These are phyloP conservation scores for Gastrophysa polygoni DNA, from an alignment of 2,888 invertebrate species.

Conservation along the genomic window DNA sequence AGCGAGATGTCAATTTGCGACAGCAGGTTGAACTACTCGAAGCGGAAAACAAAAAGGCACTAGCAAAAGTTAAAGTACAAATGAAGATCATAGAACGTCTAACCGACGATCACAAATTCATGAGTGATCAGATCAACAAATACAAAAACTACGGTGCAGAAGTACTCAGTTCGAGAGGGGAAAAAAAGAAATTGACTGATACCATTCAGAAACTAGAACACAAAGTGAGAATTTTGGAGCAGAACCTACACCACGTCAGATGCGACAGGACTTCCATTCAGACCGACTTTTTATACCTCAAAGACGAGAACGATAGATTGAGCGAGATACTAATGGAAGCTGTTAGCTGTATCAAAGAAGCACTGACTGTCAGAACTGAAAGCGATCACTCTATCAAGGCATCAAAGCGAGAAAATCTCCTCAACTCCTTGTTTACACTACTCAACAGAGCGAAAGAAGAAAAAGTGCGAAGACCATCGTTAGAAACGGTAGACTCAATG, in stretches of 20 bases:
- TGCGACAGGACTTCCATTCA: conserved; percentile 60
- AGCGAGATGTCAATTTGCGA: conserved; percentile 62
- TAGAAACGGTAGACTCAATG: conserved; percentile 52
- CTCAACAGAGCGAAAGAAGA: conserved; percentile 53
- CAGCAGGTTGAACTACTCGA: conserved; percentile 65
- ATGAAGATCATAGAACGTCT: conserved; percentile 68
- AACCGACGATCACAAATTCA: conserved; percentile 50
- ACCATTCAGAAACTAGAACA: conserved; percentile 36
- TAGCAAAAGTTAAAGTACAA: conserved; percentile 67
- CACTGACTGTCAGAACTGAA: conserved; percentile 60
- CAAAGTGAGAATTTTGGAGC: conserved; percentile 56
- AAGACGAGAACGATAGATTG: conserved; percentile 64
- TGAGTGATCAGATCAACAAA: conserved; percentile 34
- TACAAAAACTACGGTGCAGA: conserved; percentile 35
- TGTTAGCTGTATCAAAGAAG: conserved; percentile 65
- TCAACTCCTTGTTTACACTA: conserved; percentile 53
- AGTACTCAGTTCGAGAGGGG: conserved; percentile 27
- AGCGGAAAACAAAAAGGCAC: conserved; percentile 68
- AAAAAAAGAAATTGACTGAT: conserved; percentile 35
- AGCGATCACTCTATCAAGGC: conserved; percentile 60
- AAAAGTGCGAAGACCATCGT: conserved; percentile 57
- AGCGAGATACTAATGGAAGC: conserved; percentile 67
- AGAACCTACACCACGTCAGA: conserved; percentile 62
- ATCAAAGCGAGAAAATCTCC: conserved; percentile 63
- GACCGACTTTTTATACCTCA: conserved; percentile 57